A percentile compares a stretch with the other conserved stretches of the same genome.
phyloP scores from a whole-genome alignment of 2,797 vertebrate genomes.

The Pseudotriccus pelzelni region DNA sequence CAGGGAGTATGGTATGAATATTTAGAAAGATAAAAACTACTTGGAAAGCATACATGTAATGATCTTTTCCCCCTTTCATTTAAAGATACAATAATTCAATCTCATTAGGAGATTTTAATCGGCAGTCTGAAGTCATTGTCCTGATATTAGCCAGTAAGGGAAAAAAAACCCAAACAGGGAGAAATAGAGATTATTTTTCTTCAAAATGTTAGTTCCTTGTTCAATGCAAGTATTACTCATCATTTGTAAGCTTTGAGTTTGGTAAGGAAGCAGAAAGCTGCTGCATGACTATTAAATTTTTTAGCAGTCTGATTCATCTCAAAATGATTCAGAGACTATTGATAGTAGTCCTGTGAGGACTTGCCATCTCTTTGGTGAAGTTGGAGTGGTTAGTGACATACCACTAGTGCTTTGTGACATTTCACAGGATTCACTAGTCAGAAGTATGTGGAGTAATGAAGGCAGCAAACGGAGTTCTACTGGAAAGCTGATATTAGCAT shows the following conservation, averaged over 20 bases:
- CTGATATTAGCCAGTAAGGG: neutral
- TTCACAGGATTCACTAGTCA: neutral
- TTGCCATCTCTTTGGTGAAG: neutral
- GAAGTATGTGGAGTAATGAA: neutral
- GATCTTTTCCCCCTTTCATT: accelerated
- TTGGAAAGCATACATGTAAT: neutral
- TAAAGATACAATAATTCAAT: neutral
- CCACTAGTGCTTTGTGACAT: neutral
- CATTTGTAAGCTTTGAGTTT: constrained; percentile 4
- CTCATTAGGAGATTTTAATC: neutral
- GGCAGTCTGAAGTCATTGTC: neutral
- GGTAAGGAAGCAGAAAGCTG: constrained; percentile 21
- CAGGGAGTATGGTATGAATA: neutral
- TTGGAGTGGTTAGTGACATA: neutral
- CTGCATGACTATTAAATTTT: constrained; percentile 33
- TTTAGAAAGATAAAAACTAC: neutral
- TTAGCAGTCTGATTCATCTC: constrained; percentile 49
- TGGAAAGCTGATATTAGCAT: neutral
- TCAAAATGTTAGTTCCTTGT: neutral
- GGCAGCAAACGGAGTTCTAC: neutral
- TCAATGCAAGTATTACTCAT: neutral
- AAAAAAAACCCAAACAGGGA: neutral
- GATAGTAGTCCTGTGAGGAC: constrained; percentile 18
- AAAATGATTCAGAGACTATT: constrained; percentile 52
- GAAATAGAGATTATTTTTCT: constrained; percentile 5